These are phyloP conservation scores for Lophotriccus pileatus DNA, from an alignment of 2,797 vertebrate species.

Conservation along the genomic window DNA sequence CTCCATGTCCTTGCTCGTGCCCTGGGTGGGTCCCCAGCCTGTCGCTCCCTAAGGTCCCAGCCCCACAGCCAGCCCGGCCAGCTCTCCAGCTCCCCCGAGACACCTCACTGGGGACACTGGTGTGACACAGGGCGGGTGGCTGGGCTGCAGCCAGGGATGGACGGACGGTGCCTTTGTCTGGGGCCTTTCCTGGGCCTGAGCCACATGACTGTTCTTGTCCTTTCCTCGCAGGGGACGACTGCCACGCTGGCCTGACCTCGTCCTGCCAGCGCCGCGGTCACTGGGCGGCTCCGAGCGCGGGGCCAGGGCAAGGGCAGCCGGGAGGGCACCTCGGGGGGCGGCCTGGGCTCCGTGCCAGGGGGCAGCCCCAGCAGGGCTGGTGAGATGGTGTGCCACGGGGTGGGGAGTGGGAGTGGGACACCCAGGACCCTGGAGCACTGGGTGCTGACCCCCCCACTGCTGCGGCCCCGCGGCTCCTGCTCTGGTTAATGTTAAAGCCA, in stretches of 20 bases:
- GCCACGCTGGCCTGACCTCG: background rate
- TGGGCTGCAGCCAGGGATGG: background rate
- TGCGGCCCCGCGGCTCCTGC: background rate
- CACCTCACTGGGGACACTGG: background rate
- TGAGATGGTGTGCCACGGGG: background rate
- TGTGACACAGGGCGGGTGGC: background rate
- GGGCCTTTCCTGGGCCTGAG: background rate
- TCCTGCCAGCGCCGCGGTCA: background rate
- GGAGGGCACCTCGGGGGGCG: background rate
- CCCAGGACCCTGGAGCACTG: background rate
- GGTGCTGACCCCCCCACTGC: background rate
- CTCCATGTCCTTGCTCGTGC: background rate
- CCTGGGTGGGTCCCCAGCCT: background rate
- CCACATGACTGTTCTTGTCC: background rate
- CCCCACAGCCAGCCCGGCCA: background rate
- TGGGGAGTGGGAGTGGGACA: background rate
- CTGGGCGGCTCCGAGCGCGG: background rate
- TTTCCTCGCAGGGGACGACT: fast-evolving
- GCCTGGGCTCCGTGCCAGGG: no score
- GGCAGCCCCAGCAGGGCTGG: background rate
- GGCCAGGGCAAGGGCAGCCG: background rate
- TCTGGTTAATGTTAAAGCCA: conserved; percentile 55
- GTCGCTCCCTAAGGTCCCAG: fast-evolving
- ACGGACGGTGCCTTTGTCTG: background rate
- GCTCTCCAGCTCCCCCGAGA: background rate